phyloP scores from a whole-genome alignment of 2,113 vertebrate genomes.

The Spheniscus mendiculus region DNA sequence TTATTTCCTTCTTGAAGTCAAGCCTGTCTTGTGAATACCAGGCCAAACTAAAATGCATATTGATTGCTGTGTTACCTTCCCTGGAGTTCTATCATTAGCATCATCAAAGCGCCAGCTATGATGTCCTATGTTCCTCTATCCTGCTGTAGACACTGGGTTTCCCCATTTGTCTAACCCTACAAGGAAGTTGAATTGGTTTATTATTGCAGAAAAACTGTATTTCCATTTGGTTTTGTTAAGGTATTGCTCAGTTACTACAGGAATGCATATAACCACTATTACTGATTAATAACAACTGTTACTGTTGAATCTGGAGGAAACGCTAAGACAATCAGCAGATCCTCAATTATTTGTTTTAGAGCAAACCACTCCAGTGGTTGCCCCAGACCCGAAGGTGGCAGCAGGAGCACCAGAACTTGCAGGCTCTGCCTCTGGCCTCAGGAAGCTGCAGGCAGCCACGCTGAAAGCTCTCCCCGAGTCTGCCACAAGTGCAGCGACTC shows the following conservation, averaged over 20 bases:
- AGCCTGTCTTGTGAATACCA: background rate
- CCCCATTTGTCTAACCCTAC: background rate
- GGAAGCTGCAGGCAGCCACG: rapidly evolving
- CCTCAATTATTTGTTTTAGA: background rate
- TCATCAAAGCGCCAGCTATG: background rate
- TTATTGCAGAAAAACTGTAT: background rate
- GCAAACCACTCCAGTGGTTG: background rate
- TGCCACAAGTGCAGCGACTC: background rate
- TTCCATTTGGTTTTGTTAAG: background rate
- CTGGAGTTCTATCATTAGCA: background rate
- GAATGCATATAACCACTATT: background rate
- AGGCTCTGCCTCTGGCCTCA: background rate
- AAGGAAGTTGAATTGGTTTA: background rate
- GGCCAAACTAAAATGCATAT: background rate
- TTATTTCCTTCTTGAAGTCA: background rate
- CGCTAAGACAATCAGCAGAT: background rate
- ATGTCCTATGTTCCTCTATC: background rate
- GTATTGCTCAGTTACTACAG: background rate
- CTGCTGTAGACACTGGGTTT: background rate
- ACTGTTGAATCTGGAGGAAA: background rate
- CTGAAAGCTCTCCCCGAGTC: background rate
- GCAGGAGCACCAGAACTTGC: background rate
- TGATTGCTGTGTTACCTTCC: background rate
- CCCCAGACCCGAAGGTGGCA: background rate
- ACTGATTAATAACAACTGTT: background rate